Base-by-base conservation (phyloP, 2,797 vertebrate species). In the Acestrorhynchus altus region DNA sequence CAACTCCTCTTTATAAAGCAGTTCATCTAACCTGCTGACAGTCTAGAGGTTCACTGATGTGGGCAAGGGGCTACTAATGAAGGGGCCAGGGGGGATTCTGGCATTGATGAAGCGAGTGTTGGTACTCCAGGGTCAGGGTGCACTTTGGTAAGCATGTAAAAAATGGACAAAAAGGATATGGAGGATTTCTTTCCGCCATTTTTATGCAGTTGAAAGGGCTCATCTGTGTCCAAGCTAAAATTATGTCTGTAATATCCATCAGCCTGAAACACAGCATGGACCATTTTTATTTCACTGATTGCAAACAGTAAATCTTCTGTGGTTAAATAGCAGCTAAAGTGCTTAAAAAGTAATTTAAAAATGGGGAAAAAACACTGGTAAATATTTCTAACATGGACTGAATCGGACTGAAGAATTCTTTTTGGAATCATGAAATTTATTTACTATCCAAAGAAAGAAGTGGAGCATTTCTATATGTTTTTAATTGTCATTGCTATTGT, bases 161-260 rank as follows among this genome's bases (percentile, higher is more conserved):
- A 92, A 89, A 90, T 31, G 81, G 87, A 83, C 84, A 44, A 22
- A 56, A 79, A 72, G 83, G 90, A 44, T 13, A 75, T 81, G 15
- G 40, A 84, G 82, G 79, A 83, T 67, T 31, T 59, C 24, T 76
- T 72, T 72, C 60, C 51, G 0, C 9, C 20, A 7, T 68, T 86
- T 85, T 89, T 87, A 87, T 90, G 88, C 88, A 81, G 85, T 86
- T 86, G 86, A 90, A 87, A 88, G 60, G 85, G 81, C 85, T 94
- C 78, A 92, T 94, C 90, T 93, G 85, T 90, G 85, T 79, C 91
- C 71, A 56, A 40, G 87, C 86, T 88, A 91, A 94, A 95, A 94
- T 93, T 91, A 95, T 93, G 86, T 84, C 84, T 94, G 93, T 92
- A 94, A 95, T 95, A 95, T 89, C 84, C 85, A 91, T 91, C 86